Percentiles rank a stretch among this genome's conserved stretches.
phyloP scores from a whole-genome alignment of 2,888 invertebrate species.

The Odontocolon sp. region DNA sequence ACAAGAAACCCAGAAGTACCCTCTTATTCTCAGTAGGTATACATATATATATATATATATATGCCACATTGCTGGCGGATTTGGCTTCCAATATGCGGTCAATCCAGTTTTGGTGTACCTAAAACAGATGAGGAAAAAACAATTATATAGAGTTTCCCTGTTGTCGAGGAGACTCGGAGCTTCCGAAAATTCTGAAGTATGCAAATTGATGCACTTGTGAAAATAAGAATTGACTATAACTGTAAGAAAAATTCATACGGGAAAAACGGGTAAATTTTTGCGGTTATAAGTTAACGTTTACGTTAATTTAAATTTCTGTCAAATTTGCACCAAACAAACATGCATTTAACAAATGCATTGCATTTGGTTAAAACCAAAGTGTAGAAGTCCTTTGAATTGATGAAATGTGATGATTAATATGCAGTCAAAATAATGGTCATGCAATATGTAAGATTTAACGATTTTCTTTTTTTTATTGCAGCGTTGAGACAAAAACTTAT shows the following conservation, averaged over 20 bases:
- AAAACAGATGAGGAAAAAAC: background rate
- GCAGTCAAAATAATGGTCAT: background rate
- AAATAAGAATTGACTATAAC: conserved; percentile 5
- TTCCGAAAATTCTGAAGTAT: conserved; percentile 26
- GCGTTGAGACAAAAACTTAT: too few species aligned
- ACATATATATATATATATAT: too few species aligned
- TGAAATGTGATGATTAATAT: background rate
- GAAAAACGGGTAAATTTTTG: too few species aligned
- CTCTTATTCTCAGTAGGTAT: background rate
- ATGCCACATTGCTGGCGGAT: background rate
- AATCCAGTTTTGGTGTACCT: background rate
- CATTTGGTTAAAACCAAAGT: background rate
- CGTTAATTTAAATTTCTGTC: too few species aligned
- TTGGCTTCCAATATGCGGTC: conserved; percentile 5
- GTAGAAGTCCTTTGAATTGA: background rate
- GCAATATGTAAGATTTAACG: too few species aligned
- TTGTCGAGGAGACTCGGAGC: background rate
- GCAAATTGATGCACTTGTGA: conserved; percentile 22
- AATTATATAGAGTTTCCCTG: conserved; percentile 8
- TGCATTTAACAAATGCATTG: background rate
- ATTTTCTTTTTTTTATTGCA: too few species aligned
- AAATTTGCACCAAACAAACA: too few species aligned
- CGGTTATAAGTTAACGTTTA: too few species aligned
- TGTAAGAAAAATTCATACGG: background rate
- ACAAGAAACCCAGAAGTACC: too few species aligned